phyloP scores from a whole-genome alignment of 2,888 invertebrate genomes.

The Drosophila rellima region DNA sequence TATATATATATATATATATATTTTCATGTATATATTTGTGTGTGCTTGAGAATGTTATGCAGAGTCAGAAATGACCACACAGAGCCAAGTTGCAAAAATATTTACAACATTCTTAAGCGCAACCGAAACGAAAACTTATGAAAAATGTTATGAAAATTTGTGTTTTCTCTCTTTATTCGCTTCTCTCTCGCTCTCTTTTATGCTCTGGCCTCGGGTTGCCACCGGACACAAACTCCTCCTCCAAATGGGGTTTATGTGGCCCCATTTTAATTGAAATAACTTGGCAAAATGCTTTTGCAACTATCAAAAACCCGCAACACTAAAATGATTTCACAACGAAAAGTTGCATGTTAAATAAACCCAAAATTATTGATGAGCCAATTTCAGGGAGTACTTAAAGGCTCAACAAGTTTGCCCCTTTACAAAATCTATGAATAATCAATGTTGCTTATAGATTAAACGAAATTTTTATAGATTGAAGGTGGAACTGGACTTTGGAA shows the following conservation, averaged over 20 bases:
- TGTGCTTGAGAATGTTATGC: conserved; percentile 29
- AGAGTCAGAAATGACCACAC: conserved; percentile 66
- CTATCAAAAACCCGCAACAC: conserved; percentile 41
- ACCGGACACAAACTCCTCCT: not conserved
- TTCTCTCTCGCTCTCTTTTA: not conserved
- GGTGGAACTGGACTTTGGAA: not conserved
- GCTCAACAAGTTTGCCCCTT: not conserved
- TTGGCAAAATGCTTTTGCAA: conserved; percentile 48
- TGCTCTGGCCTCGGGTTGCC: not conserved
- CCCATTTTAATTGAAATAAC: conserved; percentile 75
- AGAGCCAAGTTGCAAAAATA: conserved; percentile 65
- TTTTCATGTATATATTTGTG: conserved; percentile 17
- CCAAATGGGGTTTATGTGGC: conserved; percentile 37
- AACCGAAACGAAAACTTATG: conserved; percentile 79
- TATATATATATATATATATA: conserved; percentile 2
- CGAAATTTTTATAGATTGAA: not conserved
- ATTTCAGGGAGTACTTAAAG: not conserved
- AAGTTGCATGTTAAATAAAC: conserved; percentile 21
- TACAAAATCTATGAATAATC: not conserved
- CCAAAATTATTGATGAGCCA: conserved; percentile 22
- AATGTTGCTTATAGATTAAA: not conserved
- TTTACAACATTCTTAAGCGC: conserved; percentile 76
- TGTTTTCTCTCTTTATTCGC: conserved; percentile 3
- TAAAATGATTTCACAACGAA: conserved; percentile 11
- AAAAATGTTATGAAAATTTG: conserved; percentile 76